Base-by-base conservation (phyloP, 1,140 invertebrate genomes). In the Trichoplusia ni region DNA sequence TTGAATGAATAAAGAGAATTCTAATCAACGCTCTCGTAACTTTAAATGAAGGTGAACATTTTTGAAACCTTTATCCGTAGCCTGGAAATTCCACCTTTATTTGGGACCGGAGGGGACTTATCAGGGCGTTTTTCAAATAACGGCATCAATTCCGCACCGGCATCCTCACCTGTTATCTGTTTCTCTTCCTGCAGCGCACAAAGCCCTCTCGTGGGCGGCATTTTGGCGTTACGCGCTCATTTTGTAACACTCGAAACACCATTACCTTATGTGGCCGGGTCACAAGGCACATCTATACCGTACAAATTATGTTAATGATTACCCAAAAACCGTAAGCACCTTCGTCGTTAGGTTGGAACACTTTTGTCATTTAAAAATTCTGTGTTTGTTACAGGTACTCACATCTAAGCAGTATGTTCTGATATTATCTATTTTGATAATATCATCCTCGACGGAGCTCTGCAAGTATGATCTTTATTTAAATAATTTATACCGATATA, bases 121-220 rank as follows among this genome's bases (percentile, higher is more conserved):
- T 81, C 76, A 69, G 72, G 60, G 69, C 69, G 72, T 73, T 79
- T 81, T 77, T 72, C 72, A 64, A 81, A 81, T 76, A 78, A 71
- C 73, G 65, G 71, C 66, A 69, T 74, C 75, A 73, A 81, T 81
- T 78, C 73, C 62, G 51, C 14, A 61, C 73, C 69, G 64, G 63
- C 62, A 61, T 74, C 71, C 69, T 78, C 69, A 73, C 71, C 71
- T 76, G 75, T 78, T 81, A 81, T 81, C 73, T 73, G 42, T 61
- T 74, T 71, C 70, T 73, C 68, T 79, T 79, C 77, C 72, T 77
- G 75, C 37, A 33, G 58, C 67, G 49, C 65, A 74, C 62, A 76
- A 74, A 73, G 66, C 59, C 61, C 42, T 21, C 59, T 67, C 40
- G 60, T 27, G 71, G 64, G 53, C 62, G 65, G 58, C 65, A 33